Evolutionary conservation across 2,113 vertebrate genomes (phyloP).

Genomic region (Oriolus oriolus): DNA sequence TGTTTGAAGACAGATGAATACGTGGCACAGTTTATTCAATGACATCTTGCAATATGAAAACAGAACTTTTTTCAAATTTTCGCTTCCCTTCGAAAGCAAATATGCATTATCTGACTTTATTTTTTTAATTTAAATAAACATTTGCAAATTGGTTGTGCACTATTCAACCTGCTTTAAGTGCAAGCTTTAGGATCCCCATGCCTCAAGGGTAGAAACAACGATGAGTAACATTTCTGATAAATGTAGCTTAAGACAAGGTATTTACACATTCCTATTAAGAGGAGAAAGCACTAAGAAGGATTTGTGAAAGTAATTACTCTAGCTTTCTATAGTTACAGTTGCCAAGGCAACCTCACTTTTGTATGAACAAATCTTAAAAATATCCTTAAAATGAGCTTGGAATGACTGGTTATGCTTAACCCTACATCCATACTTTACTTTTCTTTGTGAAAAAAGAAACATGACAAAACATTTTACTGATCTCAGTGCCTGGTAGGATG

Average conservation of each 20-base stretch:
- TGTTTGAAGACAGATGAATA: not conserved
- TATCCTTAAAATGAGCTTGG: constrained; percentile 16
- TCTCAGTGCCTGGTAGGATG: not conserved
- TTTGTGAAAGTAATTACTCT: constrained; percentile 47
- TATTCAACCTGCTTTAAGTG: not conserved
- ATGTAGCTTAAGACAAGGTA: not conserved
- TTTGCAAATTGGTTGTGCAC: not conserved
- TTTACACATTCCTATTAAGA: not conserved
- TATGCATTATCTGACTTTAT: not conserved
- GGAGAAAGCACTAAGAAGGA: not conserved
- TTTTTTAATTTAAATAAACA: not conserved
- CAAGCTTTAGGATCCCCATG: not conserved
- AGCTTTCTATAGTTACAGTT: constrained; percentile 44
- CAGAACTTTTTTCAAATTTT: not conserved
- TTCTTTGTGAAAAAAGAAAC: not conserved
- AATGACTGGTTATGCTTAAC: not conserved
- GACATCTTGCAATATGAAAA: not conserved
- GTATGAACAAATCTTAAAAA: constrained; percentile 15
- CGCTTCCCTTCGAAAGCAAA: not conserved
- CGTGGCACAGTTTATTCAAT: not conserved
- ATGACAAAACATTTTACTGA: not conserved
- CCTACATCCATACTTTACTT: not conserved
- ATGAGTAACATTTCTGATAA: not conserved
- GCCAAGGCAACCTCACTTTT: constrained; percentile 50
- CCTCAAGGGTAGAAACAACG: not conserved